Percentiles rank a stretch among this genome's conserved stretches.
phyloP scores from a whole-genome alignment of 2,797 vertebrate genomes.

The Pipistrellus pygmaeus region DNA sequence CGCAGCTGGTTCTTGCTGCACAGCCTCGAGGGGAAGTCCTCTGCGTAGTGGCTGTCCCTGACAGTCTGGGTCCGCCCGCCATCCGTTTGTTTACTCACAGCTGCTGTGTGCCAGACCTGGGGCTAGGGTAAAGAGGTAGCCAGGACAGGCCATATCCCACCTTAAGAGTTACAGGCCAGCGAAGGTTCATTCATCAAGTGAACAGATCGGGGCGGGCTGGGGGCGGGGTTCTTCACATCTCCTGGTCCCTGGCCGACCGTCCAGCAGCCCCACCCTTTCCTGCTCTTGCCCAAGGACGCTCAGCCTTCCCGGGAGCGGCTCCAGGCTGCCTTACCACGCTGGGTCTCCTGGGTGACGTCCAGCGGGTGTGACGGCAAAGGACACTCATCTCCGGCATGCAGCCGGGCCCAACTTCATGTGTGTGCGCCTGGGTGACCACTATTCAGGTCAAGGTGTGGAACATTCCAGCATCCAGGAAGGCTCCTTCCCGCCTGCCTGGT shows the following conservation, averaged over 20 bases:
- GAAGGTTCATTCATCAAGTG: not conserved
- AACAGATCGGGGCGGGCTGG: not conserved
- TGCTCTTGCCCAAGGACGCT: not conserved
- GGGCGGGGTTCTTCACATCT: not conserved
- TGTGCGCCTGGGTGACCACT: not conserved
- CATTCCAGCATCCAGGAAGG: not conserved
- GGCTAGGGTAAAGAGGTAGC: not conserved
- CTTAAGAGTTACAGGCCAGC: not conserved
- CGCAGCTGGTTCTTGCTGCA: not conserved
- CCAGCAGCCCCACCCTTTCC: not conserved
- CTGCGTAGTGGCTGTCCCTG: not conserved
- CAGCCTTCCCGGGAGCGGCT: not conserved
- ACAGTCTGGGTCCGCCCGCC: not conserved
- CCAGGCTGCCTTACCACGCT: not conserved
- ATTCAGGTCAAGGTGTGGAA: not conserved
- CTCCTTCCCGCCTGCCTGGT: not conserved
- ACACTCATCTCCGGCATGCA: accelerated
- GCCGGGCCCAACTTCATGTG: not conserved
- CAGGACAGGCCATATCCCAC: not conserved
- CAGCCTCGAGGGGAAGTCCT: not conserved
- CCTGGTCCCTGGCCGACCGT: not conserved
- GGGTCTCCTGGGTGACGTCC: not conserved
- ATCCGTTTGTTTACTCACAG: not conserved
- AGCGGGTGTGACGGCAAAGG: not conserved
- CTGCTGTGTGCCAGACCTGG: not conserved